These are phyloP conservation scores for Neogobius melanostomus DNA, from an alignment of 2,113 vertebrate genomes.

Conservation along the genomic window DNA sequence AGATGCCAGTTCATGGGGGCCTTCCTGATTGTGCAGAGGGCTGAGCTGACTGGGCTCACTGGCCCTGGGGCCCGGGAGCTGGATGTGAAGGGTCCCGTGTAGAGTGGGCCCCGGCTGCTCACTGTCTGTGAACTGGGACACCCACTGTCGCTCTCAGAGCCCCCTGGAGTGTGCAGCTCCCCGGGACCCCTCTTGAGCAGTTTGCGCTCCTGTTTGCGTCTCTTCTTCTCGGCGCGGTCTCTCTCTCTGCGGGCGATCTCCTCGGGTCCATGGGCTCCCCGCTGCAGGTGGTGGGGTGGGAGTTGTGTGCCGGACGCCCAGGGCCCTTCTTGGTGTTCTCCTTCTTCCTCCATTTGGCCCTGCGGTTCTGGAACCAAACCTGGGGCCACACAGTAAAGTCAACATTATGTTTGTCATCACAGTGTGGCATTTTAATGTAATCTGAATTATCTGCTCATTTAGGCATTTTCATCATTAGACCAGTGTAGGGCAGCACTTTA, in stretches of 20 bases:
- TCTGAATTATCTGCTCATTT: too few species aligned
- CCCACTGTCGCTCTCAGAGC: slow-evolving; percentile 91
- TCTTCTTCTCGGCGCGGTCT: slow-evolving; percentile 94
- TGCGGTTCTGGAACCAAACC: slow-evolving; percentile 99
- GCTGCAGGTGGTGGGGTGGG: slow-evolving; percentile 96
- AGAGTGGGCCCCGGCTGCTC: slow-evolving; percentile 60
- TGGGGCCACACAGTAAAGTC: slow-evolving; percentile 50
- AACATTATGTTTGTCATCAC: background rate
- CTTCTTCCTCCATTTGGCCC: slow-evolving; percentile 98
- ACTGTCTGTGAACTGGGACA: slow-evolving; percentile 83
- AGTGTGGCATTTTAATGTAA: too few species aligned
- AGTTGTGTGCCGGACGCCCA: slow-evolving; percentile 95
- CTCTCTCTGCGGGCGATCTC: slow-evolving; percentile 94
- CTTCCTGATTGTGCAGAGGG: slow-evolving; percentile 81
- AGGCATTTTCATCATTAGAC: too few species aligned
- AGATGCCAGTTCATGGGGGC: slow-evolving; percentile 67
- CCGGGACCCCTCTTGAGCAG: slow-evolving; percentile 86
- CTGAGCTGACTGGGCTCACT: slow-evolving; percentile 18
- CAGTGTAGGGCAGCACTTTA: too few species aligned
- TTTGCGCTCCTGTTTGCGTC: slow-evolving; percentile 93
- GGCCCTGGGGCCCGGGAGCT: slow-evolving; percentile 39
- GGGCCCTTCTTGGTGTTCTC: slow-evolving; percentile 99
- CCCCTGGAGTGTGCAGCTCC: slow-evolving; percentile 87
- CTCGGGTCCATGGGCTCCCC: slow-evolving; percentile 98
- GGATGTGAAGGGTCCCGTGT: slow-evolving; percentile 37